Percentiles rank a stretch among this genome's conserved stretches.
phyloP scores from a whole-genome alignment of 1,140 invertebrate genomes.

The Megalonaias nervosa region DNA sequence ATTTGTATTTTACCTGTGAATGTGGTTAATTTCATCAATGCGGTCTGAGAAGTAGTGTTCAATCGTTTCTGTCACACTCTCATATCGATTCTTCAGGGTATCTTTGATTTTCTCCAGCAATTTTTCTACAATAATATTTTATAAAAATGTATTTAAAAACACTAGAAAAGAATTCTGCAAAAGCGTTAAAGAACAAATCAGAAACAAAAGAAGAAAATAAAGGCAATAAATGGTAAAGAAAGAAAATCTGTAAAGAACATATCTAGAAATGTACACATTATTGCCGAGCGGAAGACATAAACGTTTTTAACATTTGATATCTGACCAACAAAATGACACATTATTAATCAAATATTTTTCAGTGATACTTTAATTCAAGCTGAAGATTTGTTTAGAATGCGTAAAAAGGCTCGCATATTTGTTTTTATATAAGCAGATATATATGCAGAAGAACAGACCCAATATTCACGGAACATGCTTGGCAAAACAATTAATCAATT shows the following conservation, averaged over 20 bases:
- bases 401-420: too few species aligned
- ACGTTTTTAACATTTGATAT: too few species aligned
- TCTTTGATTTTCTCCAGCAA: constrained; percentile 35
- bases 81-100: constrained; percentile 25
- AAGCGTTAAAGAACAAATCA: background rate
- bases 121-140: constrained; percentile 24
- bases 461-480: too few species aligned
- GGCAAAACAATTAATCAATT: too few species aligned
- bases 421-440: too few species aligned
- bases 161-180: background rate
- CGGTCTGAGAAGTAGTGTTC: constrained; percentile 29
- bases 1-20: constrained; percentile 21
- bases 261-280: background rate
- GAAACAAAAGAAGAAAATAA: background rate
- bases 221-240: background rate
- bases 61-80: constrained; percentile 33
- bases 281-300: background rate
- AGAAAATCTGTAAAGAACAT: background rate
- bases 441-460: too few species aligned
- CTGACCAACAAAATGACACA: too few species aligned
- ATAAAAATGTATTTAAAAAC: background rate
- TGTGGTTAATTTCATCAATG: constrained; percentile 32
- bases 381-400: too few species aligned
- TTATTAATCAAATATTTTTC: too few species aligned
- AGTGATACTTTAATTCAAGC: too few species aligned